These are phyloP conservation scores for Netelia virgata DNA, from an alignment of 2,888 invertebrate species.

Conservation along the genomic window DNA sequence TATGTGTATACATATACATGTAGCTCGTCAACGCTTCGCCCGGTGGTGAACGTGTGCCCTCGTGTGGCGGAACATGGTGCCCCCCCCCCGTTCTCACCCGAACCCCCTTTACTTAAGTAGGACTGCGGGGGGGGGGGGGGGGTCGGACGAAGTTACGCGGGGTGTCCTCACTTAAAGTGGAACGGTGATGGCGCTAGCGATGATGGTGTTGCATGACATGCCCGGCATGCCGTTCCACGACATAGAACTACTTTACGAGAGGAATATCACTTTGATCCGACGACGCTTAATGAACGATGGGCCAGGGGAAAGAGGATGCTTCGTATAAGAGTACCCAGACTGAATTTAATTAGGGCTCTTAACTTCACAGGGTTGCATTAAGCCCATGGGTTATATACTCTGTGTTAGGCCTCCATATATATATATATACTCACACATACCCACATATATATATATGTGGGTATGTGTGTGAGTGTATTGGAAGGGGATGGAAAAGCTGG, in stretches of 20 bases:
- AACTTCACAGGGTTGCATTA: conserved; percentile 74
- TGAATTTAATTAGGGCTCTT: conserved; percentile 84
- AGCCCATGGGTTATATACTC: conserved; percentile 56
- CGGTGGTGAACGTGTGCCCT: conserved; percentile 30
- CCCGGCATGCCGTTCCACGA: conserved; percentile 64
- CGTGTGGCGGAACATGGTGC: conserved; percentile 56
- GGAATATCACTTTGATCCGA: conserved; percentile 83
- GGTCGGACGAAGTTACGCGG: conserved; percentile 23
- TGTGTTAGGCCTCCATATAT: conserved; percentile 37
- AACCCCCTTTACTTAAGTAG: neutral
- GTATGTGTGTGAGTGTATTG: neutral
- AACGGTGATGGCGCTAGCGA: conserved; percentile 50
- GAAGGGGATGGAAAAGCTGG: conserved; percentile 48
- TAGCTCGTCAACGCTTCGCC: conserved; percentile 21
- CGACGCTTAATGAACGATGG: conserved; percentile 82
- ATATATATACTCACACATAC: too few relatives aligned
- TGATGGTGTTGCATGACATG: conserved; percentile 33
- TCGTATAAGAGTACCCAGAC: conserved; percentile 81
- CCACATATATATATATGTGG: conserved; percentile 16
- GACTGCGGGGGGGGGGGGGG: conserved; percentile 18
- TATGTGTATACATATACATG: neutral
- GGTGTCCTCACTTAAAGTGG: conserved; percentile 68
- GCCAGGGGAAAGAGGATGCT: conserved; percentile 70
- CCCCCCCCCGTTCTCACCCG: conserved; percentile 5
- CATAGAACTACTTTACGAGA: conserved; percentile 80